Evolutionary conservation across 2,888 invertebrate genomes (phyloP).

Genomic region (Myopa testacea): DNA sequence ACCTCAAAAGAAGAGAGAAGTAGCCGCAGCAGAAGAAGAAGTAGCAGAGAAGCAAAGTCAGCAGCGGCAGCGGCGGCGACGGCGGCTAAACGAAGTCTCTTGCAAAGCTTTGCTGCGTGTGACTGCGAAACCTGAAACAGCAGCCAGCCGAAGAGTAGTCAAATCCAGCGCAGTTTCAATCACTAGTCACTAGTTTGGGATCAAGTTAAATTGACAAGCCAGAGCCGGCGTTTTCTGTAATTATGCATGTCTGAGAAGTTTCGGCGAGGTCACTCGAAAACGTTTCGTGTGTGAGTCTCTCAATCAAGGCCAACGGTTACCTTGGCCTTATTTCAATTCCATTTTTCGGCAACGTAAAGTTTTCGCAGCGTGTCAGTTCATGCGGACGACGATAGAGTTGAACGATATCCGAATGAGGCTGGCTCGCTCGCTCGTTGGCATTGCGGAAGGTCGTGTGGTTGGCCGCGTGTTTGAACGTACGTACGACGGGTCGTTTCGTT

Average conservation of each 20-base stretch:
- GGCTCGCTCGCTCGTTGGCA: conserved; percentile 54
- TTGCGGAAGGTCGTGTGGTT: conserved; percentile 64
- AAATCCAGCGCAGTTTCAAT: not conserved
- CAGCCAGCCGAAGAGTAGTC: not conserved
- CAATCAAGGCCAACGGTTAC: conserved; percentile 64
- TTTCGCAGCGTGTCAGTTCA: conserved; percentile 23
- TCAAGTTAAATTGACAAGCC: conserved; percentile 28
- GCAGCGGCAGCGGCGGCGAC: not conserved
- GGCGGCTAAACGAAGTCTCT: conserved; percentile 12
- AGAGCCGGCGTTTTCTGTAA: conserved; percentile 43
- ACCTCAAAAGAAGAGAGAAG: not conserved
- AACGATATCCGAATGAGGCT: conserved; percentile 45
- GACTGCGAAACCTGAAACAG: conserved; percentile 25
- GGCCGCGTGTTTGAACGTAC: not conserved
- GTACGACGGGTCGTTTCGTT: conserved; percentile 22
- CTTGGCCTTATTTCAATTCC: conserved; percentile 64
- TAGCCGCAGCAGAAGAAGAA: not conserved
- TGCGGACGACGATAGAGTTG: conserved; percentile 44
- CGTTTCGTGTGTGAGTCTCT: conserved; percentile 62
- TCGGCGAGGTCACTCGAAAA: conserved; percentile 61
- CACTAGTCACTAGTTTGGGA: conserved; percentile 21
- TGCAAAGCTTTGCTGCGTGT: conserved; percentile 27
- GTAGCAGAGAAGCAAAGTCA: not conserved
- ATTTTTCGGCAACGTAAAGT: conserved; percentile 50
- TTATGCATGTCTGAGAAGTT: conserved; percentile 57